phyloP scores from a whole-genome alignment of 2,113 vertebrate species.

The Heterocephalus glaber region DNA sequence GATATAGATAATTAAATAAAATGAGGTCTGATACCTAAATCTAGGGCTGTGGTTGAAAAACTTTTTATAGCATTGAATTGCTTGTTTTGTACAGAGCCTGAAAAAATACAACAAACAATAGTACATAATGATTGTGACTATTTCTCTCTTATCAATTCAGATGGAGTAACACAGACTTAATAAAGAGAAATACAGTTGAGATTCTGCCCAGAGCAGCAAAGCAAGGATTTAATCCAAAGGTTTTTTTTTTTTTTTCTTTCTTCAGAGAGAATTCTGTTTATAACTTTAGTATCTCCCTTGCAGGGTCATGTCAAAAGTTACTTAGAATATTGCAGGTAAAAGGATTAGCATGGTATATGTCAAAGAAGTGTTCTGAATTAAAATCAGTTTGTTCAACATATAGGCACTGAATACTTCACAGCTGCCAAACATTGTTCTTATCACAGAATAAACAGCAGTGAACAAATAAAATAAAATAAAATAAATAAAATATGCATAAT shows the following conservation, averaged over 20 bases:
- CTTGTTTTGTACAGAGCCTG: background rate
- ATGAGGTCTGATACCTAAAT: background rate
- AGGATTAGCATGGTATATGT: background rate
- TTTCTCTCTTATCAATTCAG: background rate
- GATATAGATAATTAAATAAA: slow-evolving; percentile 44
- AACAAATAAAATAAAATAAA: background rate
- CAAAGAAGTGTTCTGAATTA: background rate
- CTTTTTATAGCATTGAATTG: background rate
- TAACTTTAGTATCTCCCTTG: background rate
- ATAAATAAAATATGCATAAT: background rate
- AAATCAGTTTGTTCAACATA: background rate
- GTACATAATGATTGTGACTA: background rate
- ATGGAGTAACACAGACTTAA: background rate
- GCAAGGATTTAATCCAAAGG: background rate
- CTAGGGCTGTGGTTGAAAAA: background rate
- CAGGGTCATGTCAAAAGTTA: background rate
- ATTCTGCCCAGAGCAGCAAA: background rate
- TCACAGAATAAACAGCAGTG: background rate
- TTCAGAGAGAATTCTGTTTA: background rate
- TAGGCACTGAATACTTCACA: background rate
- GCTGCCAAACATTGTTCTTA: background rate
- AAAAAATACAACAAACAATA: background rate
- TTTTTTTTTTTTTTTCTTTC: background rate
- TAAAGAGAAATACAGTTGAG: background rate
- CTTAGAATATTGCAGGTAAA: background rate